Evolutionary conservation across 2,113 vertebrate species (phyloP).

Genomic region (Octodon degus): DNA sequence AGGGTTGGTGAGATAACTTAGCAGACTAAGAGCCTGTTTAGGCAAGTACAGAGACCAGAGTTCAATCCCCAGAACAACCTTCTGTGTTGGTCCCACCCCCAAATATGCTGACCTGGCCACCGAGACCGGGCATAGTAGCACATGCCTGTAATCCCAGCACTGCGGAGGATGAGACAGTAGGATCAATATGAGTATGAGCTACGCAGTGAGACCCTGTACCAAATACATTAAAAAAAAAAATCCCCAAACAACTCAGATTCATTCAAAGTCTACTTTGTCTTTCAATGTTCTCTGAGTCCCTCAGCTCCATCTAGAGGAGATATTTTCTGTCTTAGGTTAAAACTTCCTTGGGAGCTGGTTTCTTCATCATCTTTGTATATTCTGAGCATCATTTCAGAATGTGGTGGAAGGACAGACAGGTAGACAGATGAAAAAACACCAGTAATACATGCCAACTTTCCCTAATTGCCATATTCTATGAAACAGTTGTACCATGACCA

Average conservation of each 20-base stretch:
- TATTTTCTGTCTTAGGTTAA: neutral
- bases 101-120: too few relatives aligned
- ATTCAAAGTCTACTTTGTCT: neutral
- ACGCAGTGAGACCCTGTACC: too few relatives aligned
- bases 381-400: neutral
- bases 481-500: neutral
- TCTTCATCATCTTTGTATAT: neutral
- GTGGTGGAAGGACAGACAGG: neutral
- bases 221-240: too few relatives aligned
- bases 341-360: neutral
- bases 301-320: neutral
- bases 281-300: neutral
- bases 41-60: too few relatives aligned
- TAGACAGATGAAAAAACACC: neutral
- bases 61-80: too few relatives aligned
- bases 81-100: too few relatives aligned
- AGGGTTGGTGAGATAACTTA: too few relatives aligned
- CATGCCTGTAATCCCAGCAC: too few relatives aligned
- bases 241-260: neutral
- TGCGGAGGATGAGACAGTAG: too few relatives aligned
- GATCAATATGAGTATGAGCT: too few relatives aligned
- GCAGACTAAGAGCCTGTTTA: too few relatives aligned
- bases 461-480: neutral
- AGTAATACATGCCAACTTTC: neutral
- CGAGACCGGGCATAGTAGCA: too few relatives aligned